Conservation (phyloP, 53 echinoderm and acorn worm species). For the Paracentrotus lividus region DNA sequence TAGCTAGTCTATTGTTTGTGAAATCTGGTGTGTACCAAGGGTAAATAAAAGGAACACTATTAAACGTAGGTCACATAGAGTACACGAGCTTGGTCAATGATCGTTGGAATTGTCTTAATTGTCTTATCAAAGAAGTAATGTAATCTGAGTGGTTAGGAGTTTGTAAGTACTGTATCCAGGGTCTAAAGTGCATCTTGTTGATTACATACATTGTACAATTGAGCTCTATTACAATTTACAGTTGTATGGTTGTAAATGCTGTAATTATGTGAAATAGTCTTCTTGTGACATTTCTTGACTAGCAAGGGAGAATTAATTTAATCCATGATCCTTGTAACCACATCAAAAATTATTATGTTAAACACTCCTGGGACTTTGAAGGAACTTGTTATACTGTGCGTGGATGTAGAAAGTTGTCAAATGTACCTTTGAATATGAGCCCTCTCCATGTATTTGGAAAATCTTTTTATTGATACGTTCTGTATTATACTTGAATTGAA, state of each 20-base stretch:
- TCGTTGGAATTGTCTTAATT: conserved; percentile 36
- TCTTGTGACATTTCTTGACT: neutral
- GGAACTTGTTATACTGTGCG: too few relatives aligned
- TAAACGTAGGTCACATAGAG: conserved; percentile 4
- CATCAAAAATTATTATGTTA: too few relatives aligned
- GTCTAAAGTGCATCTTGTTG: conserved; percentile 14
- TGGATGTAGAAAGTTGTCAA: too few relatives aligned
- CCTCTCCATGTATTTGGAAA: too few relatives aligned
- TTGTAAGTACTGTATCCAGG: conserved; percentile 2
- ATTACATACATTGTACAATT: neutral
- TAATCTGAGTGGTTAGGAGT: neutral
- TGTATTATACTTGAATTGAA: too few relatives aligned
- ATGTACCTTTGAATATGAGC: too few relatives aligned
- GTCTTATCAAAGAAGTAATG: conserved; percentile 36
- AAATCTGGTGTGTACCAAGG: conserved; percentile 45
- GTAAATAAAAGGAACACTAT: neutral
- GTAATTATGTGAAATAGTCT: neutral
- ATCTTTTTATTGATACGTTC: too few relatives aligned
- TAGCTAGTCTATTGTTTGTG: conserved; percentile 33
- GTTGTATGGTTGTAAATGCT: neutral
- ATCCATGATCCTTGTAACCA: neutral
- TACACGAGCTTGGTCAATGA: conserved; percentile 37
- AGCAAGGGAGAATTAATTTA: neutral
- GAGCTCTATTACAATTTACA: too few relatives aligned
- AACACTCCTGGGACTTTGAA: too few relatives aligned